A percentile compares a stretch with the other conserved stretches of the same genome.
Conservation (phyloP, 53 echinoderm and acorn worm genomes). For the Holothuria leucospilota region DNA sequence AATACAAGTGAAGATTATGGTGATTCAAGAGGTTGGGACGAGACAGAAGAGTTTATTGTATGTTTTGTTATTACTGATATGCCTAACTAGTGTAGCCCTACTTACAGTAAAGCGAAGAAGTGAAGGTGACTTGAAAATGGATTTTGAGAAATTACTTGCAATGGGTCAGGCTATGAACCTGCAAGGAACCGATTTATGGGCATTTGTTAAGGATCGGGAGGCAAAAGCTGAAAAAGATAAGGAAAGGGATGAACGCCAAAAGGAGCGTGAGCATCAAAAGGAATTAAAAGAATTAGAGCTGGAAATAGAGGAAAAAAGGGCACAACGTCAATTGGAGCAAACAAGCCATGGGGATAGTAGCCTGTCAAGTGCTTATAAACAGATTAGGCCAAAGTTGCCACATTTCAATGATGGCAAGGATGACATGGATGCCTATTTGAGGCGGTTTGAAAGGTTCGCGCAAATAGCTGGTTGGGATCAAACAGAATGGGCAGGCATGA, state of each 20-base stretch:
- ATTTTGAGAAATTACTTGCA: background rate
- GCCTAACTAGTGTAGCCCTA: too few species aligned
- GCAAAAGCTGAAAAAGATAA: too few species aligned
- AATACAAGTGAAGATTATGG: too few species aligned
- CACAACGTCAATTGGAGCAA: background rate
- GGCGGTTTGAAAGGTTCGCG: constrained; percentile 57
- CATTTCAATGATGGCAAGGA: constrained; percentile 47
- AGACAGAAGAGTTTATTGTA: too few species aligned
- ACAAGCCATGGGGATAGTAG: background rate
- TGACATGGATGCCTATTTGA: constrained; percentile 51
- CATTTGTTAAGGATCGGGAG: constrained; percentile 3
- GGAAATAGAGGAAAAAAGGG: background rate
- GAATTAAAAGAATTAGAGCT: constrained; percentile 51
- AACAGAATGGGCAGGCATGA: constrained; percentile 27
- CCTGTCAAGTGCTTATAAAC: background rate
- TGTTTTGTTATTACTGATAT: too few species aligned
- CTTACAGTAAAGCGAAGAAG: too few species aligned
- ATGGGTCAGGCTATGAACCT: background rate
- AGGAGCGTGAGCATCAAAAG: constrained; percentile 40
- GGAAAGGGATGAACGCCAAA: constrained; percentile 54
- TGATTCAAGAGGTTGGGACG: too few species aligned
- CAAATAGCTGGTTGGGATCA: constrained; percentile 33
- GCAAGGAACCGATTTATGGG: background rate
- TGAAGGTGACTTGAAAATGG: background rate
- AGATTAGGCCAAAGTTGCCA: constrained; percentile 45